A percentile compares a stretch with the other conserved stretches of the same genome.
phyloP scores from a whole-genome alignment of 2,888 invertebrate species.

The Phragmatobia fuliginosa region DNA sequence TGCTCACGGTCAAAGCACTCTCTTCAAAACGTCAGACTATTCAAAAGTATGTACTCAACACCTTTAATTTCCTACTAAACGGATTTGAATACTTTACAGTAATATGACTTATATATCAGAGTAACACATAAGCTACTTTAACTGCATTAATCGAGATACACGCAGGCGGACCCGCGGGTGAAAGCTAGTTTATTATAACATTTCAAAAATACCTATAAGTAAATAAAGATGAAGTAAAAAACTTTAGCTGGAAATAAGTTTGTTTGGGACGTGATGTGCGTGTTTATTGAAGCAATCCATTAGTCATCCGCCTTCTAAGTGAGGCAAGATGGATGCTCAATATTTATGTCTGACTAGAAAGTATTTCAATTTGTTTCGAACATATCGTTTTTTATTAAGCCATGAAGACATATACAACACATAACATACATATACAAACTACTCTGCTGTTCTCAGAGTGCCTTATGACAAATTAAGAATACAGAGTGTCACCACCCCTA shows the following conservation, averaged over 20 bases:
- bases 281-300: slow-evolving; percentile 14
- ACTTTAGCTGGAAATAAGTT: neutral
- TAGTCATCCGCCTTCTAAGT: slow-evolving; percentile 2
- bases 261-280: slow-evolving; percentile 1
- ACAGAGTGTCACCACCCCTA: no score
- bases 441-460: neutral
- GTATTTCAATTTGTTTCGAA: neutral
- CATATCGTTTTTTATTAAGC: neutral
- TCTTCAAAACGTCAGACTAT: no score
- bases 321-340: slow-evolving; percentile 3
- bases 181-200: no score
- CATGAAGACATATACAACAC: neutral
- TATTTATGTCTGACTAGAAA: slow-evolving; percentile 6
- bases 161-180: no score
- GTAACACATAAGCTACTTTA: no score
- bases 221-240: neutral
- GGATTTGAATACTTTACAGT: no score
- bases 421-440: neutral
- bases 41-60: no score
- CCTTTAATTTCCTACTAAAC: no score
- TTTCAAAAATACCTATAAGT: neutral
- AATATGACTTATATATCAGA: no score
- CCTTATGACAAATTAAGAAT: no score
- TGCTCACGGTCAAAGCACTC: no score
- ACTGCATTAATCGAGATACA: no score